A percentile compares a stretch with the other conserved stretches of the same genome.
phyloP scores from a whole-genome alignment of 2,113 vertebrate genomes.

The Gallinago media region DNA sequence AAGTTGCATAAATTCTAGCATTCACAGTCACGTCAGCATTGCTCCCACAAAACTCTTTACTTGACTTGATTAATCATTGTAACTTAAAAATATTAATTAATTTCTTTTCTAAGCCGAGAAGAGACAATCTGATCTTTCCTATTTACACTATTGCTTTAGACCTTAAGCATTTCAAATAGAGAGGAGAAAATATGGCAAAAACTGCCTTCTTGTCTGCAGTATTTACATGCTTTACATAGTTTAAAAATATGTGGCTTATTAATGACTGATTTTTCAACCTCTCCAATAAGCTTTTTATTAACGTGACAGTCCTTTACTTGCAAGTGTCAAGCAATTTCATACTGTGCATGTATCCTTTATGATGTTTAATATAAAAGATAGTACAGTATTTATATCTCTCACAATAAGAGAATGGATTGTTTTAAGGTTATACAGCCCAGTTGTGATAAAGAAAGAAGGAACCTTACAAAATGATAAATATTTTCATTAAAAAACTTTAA shows the following conservation, averaged over 20 bases:
- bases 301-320: slow-evolving; percentile 68
- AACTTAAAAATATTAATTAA: background rate
- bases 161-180: background rate
- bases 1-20: background rate
- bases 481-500: slow-evolving; percentile 89
- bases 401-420: slow-evolving; percentile 80
- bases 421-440: slow-evolving; percentile 76
- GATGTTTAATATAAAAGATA: slow-evolving; percentile 78
- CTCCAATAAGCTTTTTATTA: slow-evolving; percentile 75
- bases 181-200: slow-evolving; percentile 64
- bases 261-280: slow-evolving; percentile 73
- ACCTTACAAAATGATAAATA: slow-evolving; percentile 85
- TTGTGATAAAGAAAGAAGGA: slow-evolving; percentile 81
- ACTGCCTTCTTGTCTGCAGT: slow-evolving; percentile 56
- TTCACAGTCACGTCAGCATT: background rate
- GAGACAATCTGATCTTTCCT: background rate
- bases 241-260: slow-evolving; percentile 81
- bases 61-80: background rate
- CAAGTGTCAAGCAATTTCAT: slow-evolving; percentile 52
- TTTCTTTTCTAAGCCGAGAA: background rate
- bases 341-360: slow-evolving; percentile 55
- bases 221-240: slow-evolving; percentile 77
- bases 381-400: slow-evolving; percentile 79
- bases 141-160: slow-evolving; percentile 44
- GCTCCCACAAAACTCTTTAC: background rate